These are phyloP conservation scores for Microctonus hyperodae DNA, from an alignment of 2,888 invertebrate species.

Conservation along the genomic window DNA sequence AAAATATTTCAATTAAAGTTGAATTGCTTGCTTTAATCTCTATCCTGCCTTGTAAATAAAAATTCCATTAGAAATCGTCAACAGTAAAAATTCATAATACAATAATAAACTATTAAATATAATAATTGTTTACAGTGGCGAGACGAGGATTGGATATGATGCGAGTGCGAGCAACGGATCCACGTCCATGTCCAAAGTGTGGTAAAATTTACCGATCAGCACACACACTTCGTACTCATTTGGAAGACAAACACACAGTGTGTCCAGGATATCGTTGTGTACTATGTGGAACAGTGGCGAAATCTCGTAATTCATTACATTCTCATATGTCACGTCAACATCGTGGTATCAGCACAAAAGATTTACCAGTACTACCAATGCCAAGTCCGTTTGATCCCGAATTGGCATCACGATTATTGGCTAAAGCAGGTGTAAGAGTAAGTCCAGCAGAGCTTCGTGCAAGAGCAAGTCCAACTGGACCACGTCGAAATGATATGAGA, in stretches of 20 bases:
- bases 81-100: neutral
- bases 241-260: constrained; percentile 92
- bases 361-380: constrained; percentile 91
- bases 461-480: constrained; percentile 86
- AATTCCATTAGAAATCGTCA: neutral
- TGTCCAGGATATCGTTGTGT: constrained; percentile 93
- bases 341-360: constrained; percentile 91
- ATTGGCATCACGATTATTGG: constrained; percentile 79
- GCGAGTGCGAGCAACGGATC: constrained; percentile 90
- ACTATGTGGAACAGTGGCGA: constrained; percentile 90
- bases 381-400: constrained; percentile 92
- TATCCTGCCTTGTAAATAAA: neutral
- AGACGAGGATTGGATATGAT: constrained; percentile 84
- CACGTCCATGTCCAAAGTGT: constrained; percentile 90
- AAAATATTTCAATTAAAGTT: constrained; percentile 43
- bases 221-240: constrained; percentile 88
- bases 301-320: constrained; percentile 89
- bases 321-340: constrained; percentile 95
- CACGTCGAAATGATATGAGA: constrained; percentile 78
- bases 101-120: neutral
- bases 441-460: constrained; percentile 84
- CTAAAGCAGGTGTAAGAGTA: constrained; percentile 88
- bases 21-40: constrained; percentile 9
- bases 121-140: constrained; percentile 66
- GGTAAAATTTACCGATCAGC: constrained; percentile 93